Base-by-base conservation (phyloP, 2,797 vertebrate species). In the Lates japonicus region DNA sequence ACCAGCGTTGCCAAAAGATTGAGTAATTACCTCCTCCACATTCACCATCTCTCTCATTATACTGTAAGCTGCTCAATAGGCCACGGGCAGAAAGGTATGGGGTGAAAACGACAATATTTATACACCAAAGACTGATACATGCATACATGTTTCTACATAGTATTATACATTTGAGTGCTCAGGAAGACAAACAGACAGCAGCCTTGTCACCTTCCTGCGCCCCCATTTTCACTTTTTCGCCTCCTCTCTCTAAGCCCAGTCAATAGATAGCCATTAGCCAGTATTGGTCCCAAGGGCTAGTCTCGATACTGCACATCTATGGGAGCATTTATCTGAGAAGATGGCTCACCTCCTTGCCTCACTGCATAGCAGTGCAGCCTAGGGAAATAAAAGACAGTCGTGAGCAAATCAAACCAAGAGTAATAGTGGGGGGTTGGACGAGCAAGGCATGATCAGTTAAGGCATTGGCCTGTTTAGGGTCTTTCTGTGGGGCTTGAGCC, bases 11-110 rank as follows among this genome's bases (percentile, higher is more conserved):
- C n/a, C n/a, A n/a, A n/a, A n/a, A n/a, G n/a, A n/a, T n/a, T n/a
- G n/a, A 92, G 91, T 94, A 93, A 95, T 94, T 92, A 92, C 91
- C 87, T 87, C 85, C 87, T 92, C 89, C 85, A 90, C 93, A 94
- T 94, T 93, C 91, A 92, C 92, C 90, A 79, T 87, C 89, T 91
- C 81, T 87, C 90, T 92, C 88, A 92, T 87, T 92, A 90, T 83
- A 85, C 85, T 85, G 89, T 87, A 87, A 87, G 88, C 79, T 78
- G 86, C 84, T 92, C 88, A 92, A 93, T 88, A 79, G 31, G 76
- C 78, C 63, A 62, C 49, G 31, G 51, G 64, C 73, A 78, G 58
- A 76, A 81, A 74, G 17, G 29, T 11, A 60, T 16, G 2, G 37
- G 25, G 54, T n/a, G 42, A 22, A 41, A 14, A 49, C 8, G n/a